Base-by-base conservation (phyloP, 2,888 invertebrate species). In the Rhingia rostrata region DNA sequence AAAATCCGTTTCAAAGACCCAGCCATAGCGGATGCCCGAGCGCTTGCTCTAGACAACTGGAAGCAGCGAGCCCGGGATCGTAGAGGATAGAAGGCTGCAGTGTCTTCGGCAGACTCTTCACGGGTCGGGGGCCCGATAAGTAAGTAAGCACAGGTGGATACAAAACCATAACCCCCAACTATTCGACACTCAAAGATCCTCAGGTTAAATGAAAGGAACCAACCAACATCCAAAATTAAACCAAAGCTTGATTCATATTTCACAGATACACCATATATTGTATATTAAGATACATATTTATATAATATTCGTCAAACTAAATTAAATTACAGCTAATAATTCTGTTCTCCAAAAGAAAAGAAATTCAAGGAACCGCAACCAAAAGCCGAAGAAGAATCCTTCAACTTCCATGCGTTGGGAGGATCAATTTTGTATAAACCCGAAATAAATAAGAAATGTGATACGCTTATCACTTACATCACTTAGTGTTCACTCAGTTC, bases 261-360 rank as follows among this genome's bases (percentile, higher is more conserved):
- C 39, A 6, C 35, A 37, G 12, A 14, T 54, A 56, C 43, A 61
- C 45, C 32, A 6, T 37, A 39, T 45, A 60, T 60, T 41, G 41
- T 70, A 49, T 70, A 70, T 58, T 70, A 22, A 51, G 51, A 60
- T 43, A 30, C 7, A 47, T 51, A 70, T 39, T 58, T 70, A 10
- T 51, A 41, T 60, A 41, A 56, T 56, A 70, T 49, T 49, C 43
- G 49, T 70, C 51, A 49, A 51, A 51, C 22, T 60, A 70, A 12
- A 69, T 69, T 49, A 49, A 69, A 58, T 9, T 63, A 63, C 47
- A 69, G 12, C 58, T 69, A 58, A 10, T 22, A 37, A 39, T 6
- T 32, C 49, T 49, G 14, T 49, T 47, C 12, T 32, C 45, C 58
- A 58, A 49, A 32, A 41, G 2, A 2, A 2, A 22, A 22, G 22